These are phyloP conservation scores for Zalophus californianus DNA, from an alignment of 2,797 vertebrate species.

Conservation along the genomic window DNA sequence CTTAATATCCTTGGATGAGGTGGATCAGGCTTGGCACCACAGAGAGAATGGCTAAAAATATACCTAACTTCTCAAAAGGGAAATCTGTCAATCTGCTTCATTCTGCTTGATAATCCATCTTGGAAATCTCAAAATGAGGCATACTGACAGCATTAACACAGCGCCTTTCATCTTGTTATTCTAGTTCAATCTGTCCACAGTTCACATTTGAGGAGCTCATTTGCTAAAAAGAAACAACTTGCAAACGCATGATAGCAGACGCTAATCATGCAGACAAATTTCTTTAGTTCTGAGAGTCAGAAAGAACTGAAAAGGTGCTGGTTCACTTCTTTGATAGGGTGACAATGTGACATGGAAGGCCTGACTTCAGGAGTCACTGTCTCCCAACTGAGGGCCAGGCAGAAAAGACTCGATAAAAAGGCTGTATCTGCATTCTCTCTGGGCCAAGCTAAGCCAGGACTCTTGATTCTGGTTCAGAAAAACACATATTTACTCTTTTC, in stretches of 20 bases:
- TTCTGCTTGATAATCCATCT: conserved; percentile 50
- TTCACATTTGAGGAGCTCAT: neutral
- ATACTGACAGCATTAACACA: neutral
- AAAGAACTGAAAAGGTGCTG: neutral
- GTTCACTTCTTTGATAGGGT: neutral
- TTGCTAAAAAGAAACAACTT: conserved; percentile 62
- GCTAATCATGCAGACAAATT: neutral
- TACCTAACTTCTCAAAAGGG: conserved; percentile 32
- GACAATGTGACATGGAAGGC: neutral
- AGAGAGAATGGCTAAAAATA: conserved; percentile 52
- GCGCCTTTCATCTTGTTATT: neutral
- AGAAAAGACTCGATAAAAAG: conserved; percentile 24
- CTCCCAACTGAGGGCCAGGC: neutral
- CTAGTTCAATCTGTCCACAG: neutral
- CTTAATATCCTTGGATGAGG: conserved; percentile 8
- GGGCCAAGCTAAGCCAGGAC: neutral
- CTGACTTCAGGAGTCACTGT: conserved; percentile 30
- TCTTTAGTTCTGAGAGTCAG: conserved; percentile 46
- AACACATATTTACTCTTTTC: neutral
- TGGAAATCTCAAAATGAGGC: conserved; percentile 54
- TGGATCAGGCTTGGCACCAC: neutral
- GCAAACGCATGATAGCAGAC: conserved; percentile 7
- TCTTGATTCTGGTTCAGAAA: conserved; percentile 29
- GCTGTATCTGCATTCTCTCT: neutral
- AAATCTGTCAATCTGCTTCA: conserved; percentile 57